Conservation (phyloP, 35 echinoderm and acorn worm species). For the Heliocidaris erythrogramma region DNA sequence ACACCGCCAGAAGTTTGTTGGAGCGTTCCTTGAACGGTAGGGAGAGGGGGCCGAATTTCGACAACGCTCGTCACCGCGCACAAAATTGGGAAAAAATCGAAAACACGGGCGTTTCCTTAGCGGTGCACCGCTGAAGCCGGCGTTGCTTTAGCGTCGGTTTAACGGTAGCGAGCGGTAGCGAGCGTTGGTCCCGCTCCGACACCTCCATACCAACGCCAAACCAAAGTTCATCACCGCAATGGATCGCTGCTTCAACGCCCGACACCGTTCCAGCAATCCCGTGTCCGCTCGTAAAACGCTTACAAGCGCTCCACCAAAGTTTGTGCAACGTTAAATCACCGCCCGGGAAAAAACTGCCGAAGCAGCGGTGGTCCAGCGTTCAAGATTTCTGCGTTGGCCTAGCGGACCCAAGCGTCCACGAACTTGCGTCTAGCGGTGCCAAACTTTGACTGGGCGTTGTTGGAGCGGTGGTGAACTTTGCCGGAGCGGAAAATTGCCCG, state of each 20-base stretch:
- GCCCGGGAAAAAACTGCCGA: conserved; percentile 14
- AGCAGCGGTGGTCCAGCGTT: conserved; percentile 33
- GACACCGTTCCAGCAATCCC: conserved; percentile 32
- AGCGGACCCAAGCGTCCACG: conserved; percentile 32
- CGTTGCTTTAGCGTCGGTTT: no score
- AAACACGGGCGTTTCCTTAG: no score
- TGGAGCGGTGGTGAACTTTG: conserved; percentile 39
- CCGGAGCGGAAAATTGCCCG: conserved; percentile 35
- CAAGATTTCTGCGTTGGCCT: conserved; percentile 36
- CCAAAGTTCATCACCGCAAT: not conserved
- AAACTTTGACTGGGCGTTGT: conserved; percentile 23
- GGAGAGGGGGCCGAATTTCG: conserved; percentile 25
- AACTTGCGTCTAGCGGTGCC: conserved; percentile 29
- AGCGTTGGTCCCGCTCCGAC: not conserved
- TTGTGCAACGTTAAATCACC: conserved; percentile 30
- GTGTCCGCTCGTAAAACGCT: conserved; percentile 39
- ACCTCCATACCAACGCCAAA: not conserved
- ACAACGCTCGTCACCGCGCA: conserved; percentile 40
- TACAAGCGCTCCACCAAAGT: conserved; percentile 40
- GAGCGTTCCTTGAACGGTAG: conserved; percentile 35
- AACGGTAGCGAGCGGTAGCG: no score
- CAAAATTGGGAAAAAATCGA: conserved; percentile 20
- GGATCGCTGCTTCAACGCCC: conserved; percentile 20
- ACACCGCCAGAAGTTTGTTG: conserved; percentile 27
- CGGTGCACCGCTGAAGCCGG: no score